A percentile compares a stretch with the other conserved stretches of the same genome.
phyloP scores from a whole-genome alignment of 2,113 vertebrate species.

The Acrocephalus kingi region DNA sequence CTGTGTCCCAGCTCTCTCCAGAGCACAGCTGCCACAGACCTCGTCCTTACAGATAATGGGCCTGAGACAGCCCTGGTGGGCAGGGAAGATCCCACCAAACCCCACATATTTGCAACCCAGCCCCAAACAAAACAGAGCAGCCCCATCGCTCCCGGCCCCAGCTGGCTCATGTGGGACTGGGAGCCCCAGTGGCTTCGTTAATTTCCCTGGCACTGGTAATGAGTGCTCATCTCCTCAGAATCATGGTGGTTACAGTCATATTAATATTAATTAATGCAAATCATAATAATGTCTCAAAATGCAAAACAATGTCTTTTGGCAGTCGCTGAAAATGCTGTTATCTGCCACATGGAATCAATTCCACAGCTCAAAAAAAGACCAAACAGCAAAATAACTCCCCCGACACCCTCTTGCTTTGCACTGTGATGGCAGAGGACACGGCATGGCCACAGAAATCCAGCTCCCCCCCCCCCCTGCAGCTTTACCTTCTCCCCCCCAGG shows the following conservation, averaged over 20 bases:
- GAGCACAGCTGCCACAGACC: neutral
- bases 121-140: neutral
- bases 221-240: neutral
- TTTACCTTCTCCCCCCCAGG: neutral
- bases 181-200: neutral
- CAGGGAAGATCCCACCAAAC: neutral
- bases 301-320: neutral
- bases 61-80: accelerated
- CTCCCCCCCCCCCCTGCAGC: neutral
- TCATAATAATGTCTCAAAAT: neutral
- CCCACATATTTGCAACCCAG: accelerated
- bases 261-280: constrained; percentile 36
- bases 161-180: accelerated
- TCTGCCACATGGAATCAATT: neutral
- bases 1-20: neutral
- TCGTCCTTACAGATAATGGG: accelerated
- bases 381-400: neutral
- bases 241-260: neutral
- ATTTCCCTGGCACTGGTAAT: neutral
- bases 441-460: neutral
- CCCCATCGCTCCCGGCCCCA: accelerated
- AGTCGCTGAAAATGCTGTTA: neutral
- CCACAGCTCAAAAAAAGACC: neutral
- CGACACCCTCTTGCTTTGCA: neutral
- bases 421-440: accelerated